Evolutionary conservation across 2,888 invertebrate species (phyloP).

Genomic region (Spilarctia lutea): DNA sequence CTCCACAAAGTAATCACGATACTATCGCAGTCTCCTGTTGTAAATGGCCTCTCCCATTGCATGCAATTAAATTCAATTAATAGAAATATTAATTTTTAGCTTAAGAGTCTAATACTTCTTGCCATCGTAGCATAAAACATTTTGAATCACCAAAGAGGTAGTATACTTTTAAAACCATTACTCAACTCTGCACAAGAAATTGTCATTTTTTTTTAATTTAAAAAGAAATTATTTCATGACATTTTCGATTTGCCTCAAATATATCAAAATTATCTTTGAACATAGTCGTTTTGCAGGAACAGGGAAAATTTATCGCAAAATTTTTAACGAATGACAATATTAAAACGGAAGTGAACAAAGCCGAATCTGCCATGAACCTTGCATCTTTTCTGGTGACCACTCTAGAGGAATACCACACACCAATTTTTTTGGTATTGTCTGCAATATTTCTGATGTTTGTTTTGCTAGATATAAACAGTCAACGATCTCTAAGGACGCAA

Average conservation of each 20-base stretch:
- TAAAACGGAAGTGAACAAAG: background rate
- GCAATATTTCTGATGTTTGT: conserved; percentile 40
- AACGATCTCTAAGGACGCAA: background rate
- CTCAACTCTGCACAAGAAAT: background rate
- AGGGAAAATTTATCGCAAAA: background rate
- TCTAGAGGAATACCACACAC: conserved; percentile 39
- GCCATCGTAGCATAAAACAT: background rate
- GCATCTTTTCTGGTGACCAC: conserved; percentile 32
- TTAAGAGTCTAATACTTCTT: no score
- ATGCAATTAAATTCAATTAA: no score
- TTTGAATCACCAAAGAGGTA: background rate
- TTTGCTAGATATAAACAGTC: conserved; percentile 29
- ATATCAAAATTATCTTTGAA: conserved; percentile 29
- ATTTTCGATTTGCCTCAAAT: background rate
- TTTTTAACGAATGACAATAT: conserved; percentile 2
- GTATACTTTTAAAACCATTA: background rate
- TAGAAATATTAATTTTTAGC: background rate
- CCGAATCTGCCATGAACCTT: conserved; percentile 36
- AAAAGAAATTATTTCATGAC: background rate
- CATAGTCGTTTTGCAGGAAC: conserved; percentile 14
- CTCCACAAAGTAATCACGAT: no score
- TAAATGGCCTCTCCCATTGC: no score
- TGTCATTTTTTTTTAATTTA: background rate
- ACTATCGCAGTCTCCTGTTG: no score
- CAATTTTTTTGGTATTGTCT: conserved; percentile 36